A percentile compares a stretch with the other conserved stretches of the same genome.
Conservation (phyloP, 2,113 vertebrate genomes). For the Pungitius pungitius region DNA sequence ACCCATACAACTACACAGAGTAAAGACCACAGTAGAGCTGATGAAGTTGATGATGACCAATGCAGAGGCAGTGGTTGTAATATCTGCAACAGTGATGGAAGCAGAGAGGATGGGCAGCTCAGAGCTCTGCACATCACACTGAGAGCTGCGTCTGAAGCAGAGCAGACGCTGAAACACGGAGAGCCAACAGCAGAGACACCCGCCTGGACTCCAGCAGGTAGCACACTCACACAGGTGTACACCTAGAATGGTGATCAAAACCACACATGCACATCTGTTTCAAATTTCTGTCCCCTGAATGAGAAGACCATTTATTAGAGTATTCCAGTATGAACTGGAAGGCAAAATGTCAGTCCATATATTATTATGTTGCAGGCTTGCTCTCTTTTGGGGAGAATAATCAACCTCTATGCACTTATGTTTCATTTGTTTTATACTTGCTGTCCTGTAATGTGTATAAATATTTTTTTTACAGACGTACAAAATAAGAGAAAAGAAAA, state of each 20-base stretch:
- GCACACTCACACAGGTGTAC: background rate
- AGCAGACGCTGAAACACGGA: background rate
- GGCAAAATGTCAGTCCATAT: background rate
- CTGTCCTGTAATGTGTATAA: background rate
- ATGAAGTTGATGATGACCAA: background rate
- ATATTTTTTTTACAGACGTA: conserved; percentile 19
- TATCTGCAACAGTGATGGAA: background rate
- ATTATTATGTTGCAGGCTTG: background rate
- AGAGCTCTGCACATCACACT: conserved; percentile 70
- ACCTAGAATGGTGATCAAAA: too few species aligned
- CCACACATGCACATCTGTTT: too few species aligned
- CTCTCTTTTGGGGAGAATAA: background rate
- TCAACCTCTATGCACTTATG: background rate
- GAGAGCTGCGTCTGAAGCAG: conserved; percentile 34
- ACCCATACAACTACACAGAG: background rate
- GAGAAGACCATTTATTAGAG: background rate
- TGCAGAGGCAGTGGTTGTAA: background rate
- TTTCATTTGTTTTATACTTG: background rate
- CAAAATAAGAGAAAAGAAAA: background rate
- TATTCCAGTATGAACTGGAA: background rate
- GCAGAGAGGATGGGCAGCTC: conserved; percentile 24
- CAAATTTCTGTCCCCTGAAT: too few species aligned
- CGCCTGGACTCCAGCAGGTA: conserved; percentile 38
- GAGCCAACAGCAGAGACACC: background rate
- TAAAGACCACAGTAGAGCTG: background rate